Evolutionary conservation across 2,113 vertebrate genomes (phyloP).

Genomic region (Gnathonemus longibarbis): DNA sequence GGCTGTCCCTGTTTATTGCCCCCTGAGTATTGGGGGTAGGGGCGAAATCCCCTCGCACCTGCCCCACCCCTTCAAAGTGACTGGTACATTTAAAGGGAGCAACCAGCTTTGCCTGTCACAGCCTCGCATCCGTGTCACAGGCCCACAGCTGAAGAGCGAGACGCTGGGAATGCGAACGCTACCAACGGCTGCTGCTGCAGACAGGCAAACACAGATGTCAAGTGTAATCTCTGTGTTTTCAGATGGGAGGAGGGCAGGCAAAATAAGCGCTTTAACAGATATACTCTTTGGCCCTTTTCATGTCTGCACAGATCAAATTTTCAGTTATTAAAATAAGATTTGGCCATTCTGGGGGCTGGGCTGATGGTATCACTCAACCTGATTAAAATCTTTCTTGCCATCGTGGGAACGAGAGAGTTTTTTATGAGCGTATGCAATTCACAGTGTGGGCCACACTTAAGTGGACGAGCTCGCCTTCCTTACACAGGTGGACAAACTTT

Average conservation of each 20-base stretch:
- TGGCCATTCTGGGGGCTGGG: conserved; percentile 32
- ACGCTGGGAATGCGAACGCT: conserved; percentile 8
- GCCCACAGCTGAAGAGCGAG: not conserved
- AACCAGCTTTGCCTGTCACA: conserved; percentile 32
- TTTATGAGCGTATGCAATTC: not conserved
- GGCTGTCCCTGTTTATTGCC: not conserved
- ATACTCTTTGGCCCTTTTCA: conserved; percentile 29
- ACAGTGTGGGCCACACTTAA: not conserved
- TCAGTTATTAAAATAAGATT: conserved; percentile 26
- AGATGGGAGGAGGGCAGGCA: conserved; percentile 32
- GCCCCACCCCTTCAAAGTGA: conserved; percentile 36
- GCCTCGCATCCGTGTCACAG: not conserved
- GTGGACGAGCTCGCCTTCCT: not conserved
- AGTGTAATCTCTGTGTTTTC: conserved; percentile 5
- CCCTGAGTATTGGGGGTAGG: conserved; percentile 3
- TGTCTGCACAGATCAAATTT: conserved; percentile 39
- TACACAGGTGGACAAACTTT: not conserved
- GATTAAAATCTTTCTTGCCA: not conserved
- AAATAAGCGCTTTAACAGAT: conserved; percentile 37
- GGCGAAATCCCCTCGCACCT: conserved; percentile 36
- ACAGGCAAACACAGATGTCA: not conserved
- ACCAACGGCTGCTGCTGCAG: not conserved
- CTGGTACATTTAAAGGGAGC: conserved; percentile 33
- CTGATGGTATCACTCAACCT: conserved; percentile 25
- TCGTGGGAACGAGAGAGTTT: not conserved